Conservation (phyloP, 2,113 vertebrate species). For the Bambusicola thoracicus region DNA sequence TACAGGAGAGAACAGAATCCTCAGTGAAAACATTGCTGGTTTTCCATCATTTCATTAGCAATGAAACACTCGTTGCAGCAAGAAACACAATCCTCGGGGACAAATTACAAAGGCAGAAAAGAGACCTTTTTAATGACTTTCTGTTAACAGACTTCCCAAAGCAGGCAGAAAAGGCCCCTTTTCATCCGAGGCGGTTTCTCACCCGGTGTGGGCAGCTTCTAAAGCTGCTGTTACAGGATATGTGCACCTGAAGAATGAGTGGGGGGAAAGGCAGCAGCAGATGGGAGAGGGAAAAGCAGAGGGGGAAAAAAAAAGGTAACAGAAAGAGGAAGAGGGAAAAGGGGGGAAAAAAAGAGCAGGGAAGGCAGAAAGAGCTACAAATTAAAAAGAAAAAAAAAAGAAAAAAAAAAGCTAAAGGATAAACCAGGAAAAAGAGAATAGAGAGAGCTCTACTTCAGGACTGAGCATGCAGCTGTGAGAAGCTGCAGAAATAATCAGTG, state of each 20-base stretch:
- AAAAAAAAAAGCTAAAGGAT: accelerated
- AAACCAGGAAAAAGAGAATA: not conserved
- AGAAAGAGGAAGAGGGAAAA: not conserved
- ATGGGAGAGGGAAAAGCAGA: constrained; percentile 40
- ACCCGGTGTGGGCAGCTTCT: constrained; percentile 58
- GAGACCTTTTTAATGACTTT: constrained; percentile 75
- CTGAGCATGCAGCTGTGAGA: not conserved
- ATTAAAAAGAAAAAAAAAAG: not conserved
- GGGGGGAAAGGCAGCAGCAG: not conserved
- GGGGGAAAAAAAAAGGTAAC: not conserved
- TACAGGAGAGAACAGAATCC: not conserved
- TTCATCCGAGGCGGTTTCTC: constrained; percentile 71
- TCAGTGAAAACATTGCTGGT: constrained; percentile 16
- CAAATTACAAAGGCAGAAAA: constrained; percentile 75
- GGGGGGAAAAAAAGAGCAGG: not conserved
- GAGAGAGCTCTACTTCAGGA: not conserved
- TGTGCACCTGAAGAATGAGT: constrained; percentile 52
- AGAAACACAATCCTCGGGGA: constrained; percentile 69
- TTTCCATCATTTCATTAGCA: constrained; percentile 55
- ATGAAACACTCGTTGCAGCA: constrained; percentile 40
- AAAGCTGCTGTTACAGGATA: constrained; percentile 68
- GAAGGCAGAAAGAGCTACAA: not conserved
- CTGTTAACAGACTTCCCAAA: constrained; percentile 77
- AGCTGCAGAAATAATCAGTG: not conserved
- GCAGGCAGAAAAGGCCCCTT: constrained; percentile 62